These are phyloP conservation scores for Eufriesea mexicana DNA, from an alignment of 1,140 invertebrate genomes.

Conservation along the genomic window DNA sequence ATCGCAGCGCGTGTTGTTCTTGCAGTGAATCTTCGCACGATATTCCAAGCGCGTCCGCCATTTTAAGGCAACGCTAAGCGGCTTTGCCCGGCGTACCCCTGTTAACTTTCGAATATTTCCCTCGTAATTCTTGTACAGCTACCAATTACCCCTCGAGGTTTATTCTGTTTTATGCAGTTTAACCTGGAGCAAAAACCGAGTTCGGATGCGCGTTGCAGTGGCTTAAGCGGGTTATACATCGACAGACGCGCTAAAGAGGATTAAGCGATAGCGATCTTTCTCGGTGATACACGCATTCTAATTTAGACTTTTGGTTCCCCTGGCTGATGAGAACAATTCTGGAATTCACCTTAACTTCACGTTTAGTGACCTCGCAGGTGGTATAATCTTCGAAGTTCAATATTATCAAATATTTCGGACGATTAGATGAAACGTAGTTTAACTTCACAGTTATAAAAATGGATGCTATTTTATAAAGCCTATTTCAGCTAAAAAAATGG, in stretches of 20 bases:
- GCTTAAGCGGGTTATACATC: not conserved
- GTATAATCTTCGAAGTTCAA: not conserved
- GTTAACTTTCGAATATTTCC: constrained; percentile 33
- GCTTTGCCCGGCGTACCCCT: constrained; percentile 28
- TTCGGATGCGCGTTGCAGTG: not conserved
- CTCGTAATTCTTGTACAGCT: constrained; percentile 37
- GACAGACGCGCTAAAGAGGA: constrained; percentile 6
- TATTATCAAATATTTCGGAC: no score
- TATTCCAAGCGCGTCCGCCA: constrained; percentile 4
- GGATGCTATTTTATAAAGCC: no score
- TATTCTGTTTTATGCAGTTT: constrained; percentile 38
- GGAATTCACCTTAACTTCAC: not conserved
- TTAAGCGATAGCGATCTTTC: constrained; percentile 1
- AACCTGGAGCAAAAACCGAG: not conserved
- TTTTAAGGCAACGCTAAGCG: constrained; percentile 36
- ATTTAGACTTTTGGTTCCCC: not conserved
- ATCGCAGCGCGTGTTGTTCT: not conserved
- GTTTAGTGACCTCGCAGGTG: not conserved
- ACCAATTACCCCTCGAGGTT: constrained; percentile 24
- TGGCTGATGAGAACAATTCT: not conserved
- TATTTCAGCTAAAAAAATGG: no score
- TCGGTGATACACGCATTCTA: not conserved
- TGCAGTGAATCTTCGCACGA: constrained; percentile 13
- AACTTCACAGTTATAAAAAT: no score
- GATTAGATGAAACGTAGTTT: no score